Percentiles rank a stretch among this genome's conserved stretches.
These are phyloP conservation scores for Tamandua tetradactyla DNA, from an alignment of 2,797 vertebrate species.

Conservation along the genomic window DNA sequence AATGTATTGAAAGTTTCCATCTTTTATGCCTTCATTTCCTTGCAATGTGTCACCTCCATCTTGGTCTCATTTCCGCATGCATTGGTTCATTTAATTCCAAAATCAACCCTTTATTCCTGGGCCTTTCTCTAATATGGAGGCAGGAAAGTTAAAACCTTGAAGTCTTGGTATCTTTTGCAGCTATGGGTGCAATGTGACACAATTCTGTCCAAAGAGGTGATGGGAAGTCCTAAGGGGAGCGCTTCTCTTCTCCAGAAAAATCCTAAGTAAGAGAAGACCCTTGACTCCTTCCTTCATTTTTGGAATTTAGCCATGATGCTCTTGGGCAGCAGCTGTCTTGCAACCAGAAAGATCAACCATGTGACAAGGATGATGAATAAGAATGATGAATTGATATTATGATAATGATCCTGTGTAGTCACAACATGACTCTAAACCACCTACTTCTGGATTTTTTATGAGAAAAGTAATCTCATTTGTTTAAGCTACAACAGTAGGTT, in stretches of 20 bases:
- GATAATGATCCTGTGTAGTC: neutral
- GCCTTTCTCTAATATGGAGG: neutral
- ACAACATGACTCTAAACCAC: neutral
- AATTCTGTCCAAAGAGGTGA: neutral
- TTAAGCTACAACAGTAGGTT: neutral
- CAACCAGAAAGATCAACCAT: neutral
- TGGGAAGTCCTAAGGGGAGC: neutral
- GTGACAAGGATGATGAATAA: neutral
- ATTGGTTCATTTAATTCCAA: neutral
- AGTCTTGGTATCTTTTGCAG: neutral
- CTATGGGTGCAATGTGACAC: neutral
- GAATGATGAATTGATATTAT: neutral
- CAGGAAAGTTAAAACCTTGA: constrained; percentile 3
- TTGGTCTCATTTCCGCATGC: neutral
- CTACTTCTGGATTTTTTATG: neutral
- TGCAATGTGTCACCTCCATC: neutral
- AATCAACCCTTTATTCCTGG: neutral
- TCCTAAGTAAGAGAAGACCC: neutral
- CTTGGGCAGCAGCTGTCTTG: neutral
- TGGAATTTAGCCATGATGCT: neutral
- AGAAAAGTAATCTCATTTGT: neutral
- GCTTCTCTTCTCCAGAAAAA: neutral
- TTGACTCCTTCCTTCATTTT: neutral
- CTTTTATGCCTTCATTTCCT: neutral
- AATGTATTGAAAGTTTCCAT: neutral